These are phyloP conservation scores for silkworm (Bombyx mori) DNA, from an alignment of 1,140 invertebrate species.

Conservation along the genomic window DNA sequence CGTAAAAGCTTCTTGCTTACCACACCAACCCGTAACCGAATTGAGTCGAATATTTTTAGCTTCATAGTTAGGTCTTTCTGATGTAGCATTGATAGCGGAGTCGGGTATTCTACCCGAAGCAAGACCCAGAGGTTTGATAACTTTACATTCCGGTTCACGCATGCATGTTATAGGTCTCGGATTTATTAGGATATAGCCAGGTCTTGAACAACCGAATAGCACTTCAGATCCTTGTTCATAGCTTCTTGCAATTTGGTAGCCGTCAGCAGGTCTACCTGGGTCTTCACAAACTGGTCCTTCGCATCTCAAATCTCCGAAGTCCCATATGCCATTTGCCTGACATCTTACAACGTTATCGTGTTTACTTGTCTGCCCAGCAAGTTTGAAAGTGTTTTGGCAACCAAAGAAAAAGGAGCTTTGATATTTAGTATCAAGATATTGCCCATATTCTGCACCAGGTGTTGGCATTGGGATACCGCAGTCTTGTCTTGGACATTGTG, in stretches of 20 bases:
- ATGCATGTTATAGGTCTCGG: slow-evolving; percentile 92
- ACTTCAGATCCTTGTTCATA: slow-evolving; percentile 96
- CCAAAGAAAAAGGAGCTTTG: slow-evolving; percentile 96
- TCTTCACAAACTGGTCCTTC: slow-evolving; percentile 97
- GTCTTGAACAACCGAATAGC: slow-evolving; percentile 88
- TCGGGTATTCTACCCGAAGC: slow-evolving; percentile 94
- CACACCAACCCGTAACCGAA: slow-evolving; percentile 96
- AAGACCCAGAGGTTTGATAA: slow-evolving; percentile 92
- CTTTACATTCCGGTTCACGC: slow-evolving; percentile 92
- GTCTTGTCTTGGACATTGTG: slow-evolving; percentile 88
- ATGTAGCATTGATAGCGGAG: slow-evolving; percentile 96
- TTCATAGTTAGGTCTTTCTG: slow-evolving; percentile 92
- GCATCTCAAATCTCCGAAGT: slow-evolving; percentile 95
- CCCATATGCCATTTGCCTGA: slow-evolving; percentile 94
- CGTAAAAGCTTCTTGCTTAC: slow-evolving; percentile 94
- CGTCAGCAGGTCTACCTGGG: slow-evolving; percentile 93
- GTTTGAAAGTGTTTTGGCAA: slow-evolving; percentile 95
- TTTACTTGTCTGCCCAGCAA: slow-evolving; percentile 91
- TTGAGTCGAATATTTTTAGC: slow-evolving; percentile 91
- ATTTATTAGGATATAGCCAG: slow-evolving; percentile 94
- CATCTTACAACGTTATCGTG: slow-evolving; percentile 95
- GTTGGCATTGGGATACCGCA: slow-evolving; percentile 90
- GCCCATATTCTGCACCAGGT: slow-evolving; percentile 93
- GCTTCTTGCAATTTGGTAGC: slow-evolving; percentile 88
- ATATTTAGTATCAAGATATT: slow-evolving; percentile 89